Conservation (phyloP, 2,888 invertebrate genomes). For the Cheilosia urbana region DNA sequence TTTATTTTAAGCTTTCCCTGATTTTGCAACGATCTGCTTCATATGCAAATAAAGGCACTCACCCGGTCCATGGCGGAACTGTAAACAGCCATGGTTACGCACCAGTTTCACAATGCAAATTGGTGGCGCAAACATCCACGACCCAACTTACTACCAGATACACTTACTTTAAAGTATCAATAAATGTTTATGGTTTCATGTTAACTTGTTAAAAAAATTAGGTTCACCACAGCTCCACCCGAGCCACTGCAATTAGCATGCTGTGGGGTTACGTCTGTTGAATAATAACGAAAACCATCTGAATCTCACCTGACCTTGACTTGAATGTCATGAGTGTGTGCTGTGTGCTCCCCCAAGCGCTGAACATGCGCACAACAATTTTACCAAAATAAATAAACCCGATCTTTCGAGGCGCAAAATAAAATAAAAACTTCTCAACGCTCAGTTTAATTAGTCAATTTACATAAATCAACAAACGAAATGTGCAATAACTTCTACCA, state of each 20-base stretch:
- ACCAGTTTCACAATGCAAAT: constrained; percentile 29
- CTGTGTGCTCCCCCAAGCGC: background rate
- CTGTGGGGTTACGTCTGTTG: constrained; percentile 27
- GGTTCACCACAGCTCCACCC: background rate
- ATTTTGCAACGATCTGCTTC: background rate
- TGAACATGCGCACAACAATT: constrained; percentile 35
- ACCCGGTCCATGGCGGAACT: constrained; percentile 3
- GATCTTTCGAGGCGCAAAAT: constrained; percentile 14
- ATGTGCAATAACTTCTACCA: constrained; percentile 62
- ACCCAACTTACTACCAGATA: background rate
- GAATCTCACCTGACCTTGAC: constrained; percentile 65
- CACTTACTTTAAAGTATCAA: constrained; percentile 30
- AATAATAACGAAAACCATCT: constrained; percentile 51
- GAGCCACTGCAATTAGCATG: background rate
- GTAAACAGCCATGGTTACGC: constrained; percentile 8
- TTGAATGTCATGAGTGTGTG: constrained; percentile 58
- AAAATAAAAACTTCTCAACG: background rate
- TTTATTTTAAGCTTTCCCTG: background rate
- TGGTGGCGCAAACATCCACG: constrained; percentile 1
- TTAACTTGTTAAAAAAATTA: constrained; percentile 46
- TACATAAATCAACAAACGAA: constrained; percentile 67
- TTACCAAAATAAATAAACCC: constrained; percentile 19
- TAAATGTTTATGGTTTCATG: constrained; percentile 56
- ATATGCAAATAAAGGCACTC: background rate
- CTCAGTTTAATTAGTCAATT: constrained; percentile 65